Conservation (phyloP, 2,888 invertebrate genomes). For the Pecten maximus region DNA sequence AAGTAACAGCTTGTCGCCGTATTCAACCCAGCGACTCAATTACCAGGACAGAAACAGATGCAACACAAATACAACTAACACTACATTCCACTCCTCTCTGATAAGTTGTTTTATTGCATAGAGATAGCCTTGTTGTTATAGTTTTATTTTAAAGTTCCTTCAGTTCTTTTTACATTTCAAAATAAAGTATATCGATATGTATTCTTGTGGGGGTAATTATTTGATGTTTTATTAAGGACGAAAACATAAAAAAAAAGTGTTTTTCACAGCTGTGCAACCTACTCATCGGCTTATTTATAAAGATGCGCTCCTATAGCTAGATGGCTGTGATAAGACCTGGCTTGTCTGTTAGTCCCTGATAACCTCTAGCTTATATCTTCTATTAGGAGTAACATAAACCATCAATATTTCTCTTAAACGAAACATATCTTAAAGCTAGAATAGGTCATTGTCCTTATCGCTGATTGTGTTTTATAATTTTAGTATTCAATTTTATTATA, state of each 20-base stretch:
- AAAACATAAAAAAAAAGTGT: not conserved
- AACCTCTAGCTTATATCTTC: not conserved
- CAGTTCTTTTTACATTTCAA: not conserved
- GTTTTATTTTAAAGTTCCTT: not conserved
- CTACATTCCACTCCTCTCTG: not conserved
- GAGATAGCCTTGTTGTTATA: not conserved
- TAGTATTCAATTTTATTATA: not conserved
- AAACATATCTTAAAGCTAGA: not conserved
- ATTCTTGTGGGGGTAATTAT: not conserved
- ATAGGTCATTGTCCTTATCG: not conserved
- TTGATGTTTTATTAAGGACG: not conserved
- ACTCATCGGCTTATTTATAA: not conserved
- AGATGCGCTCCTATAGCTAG: not conserved
- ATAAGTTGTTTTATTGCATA: not conserved
- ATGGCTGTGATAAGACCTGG: not conserved
- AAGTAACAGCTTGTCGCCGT: not conserved
- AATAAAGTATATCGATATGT: not conserved
- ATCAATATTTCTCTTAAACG: not conserved
- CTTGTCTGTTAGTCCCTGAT: slow-evolving; percentile 4
- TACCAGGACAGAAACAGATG: not conserved
- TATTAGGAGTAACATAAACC: not conserved
- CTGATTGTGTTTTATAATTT: not conserved
- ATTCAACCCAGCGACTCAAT: not conserved
- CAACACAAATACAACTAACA: not conserved
- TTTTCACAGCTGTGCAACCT: slow-evolving; percentile 23